Evolutionary conservation across 2,888 invertebrate species (phyloP).

Genomic region (Eubasilissa splendida): DNA sequence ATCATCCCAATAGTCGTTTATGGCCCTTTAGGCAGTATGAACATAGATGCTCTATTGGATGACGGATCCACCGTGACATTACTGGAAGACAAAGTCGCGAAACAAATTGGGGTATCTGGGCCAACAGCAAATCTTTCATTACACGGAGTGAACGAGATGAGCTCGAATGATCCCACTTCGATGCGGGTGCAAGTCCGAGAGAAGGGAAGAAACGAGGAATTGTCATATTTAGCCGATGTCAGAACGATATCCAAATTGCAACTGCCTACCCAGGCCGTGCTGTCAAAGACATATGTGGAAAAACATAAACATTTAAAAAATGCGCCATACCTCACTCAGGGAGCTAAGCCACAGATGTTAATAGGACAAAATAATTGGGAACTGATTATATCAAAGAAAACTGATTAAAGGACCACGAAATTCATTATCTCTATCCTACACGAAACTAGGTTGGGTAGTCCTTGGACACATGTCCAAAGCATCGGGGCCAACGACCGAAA

Average conservation of each 20-base stretch:
- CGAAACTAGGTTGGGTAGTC: not conserved
- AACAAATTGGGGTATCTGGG: not conserved
- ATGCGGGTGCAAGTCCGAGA: not conserved
- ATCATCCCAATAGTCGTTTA: not conserved
- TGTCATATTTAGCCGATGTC: not conserved
- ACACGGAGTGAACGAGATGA: constrained; percentile 6
- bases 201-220: not conserved
- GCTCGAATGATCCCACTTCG: not conserved
- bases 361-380: constrained; percentile 20
- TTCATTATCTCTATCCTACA: not conserved
- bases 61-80: not conserved
- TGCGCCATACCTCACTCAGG: not conserved
- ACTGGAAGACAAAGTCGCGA: not conserved
- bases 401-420: not conserved
- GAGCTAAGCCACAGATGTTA: not conserved
- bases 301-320: constrained; percentile 6
- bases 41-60: not conserved
- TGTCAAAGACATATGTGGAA: not conserved
- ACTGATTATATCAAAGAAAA: not conserved
- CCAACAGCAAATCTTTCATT: not conserved
- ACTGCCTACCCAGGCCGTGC: not conserved
- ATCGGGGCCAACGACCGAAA: not conserved
- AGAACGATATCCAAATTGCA: not conserved
- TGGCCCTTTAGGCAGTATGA: not conserved
- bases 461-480: not conserved